Evolutionary conservation across 2,888 invertebrate genomes (phyloP).

Genomic region (Achlya flavicornis): DNA sequence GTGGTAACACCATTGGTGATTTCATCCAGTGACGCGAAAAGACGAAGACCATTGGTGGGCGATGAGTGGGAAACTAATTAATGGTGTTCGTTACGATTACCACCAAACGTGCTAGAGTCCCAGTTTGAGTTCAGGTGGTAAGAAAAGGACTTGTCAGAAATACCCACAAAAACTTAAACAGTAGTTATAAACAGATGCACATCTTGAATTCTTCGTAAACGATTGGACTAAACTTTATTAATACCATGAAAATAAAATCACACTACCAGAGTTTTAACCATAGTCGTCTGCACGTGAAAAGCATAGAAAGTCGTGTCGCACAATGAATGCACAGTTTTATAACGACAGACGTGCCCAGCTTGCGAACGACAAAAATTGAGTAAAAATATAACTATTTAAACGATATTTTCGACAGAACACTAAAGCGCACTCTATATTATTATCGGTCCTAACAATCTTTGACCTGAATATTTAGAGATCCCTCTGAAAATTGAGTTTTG

Average conservation of each 20-base stretch:
- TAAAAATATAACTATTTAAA: conserved; percentile 17
- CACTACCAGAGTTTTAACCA: neutral
- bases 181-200: too few species aligned
- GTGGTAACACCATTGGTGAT: too few species aligned
- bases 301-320: conserved; percentile 6
- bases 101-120: too few species aligned
- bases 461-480: neutral
- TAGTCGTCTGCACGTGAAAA: neutral
- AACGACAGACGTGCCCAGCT: conserved; percentile 28
- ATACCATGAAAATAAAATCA: neutral
- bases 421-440: conserved; percentile 7
- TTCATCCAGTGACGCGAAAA: too few species aligned
- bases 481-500: neutral
- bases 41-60: too few species aligned
- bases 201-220: neutral
- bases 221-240: neutral
- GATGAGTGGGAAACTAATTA: too few species aligned
- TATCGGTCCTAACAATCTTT: conserved; percentile 1
- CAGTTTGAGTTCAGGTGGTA: too few species aligned
- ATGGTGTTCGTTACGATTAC: too few species aligned
- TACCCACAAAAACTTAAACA: too few species aligned
- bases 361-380: conserved; percentile 18
- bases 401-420: conserved; percentile 9
- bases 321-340: conserved; percentile 31
- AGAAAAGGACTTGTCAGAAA: too few species aligned